Evolutionary conservation across 1,140 invertebrate genomes (phyloP), one percentile per base, ranked within the genome.

Genomic region (Gonioctena quinquepunctata): DNA sequence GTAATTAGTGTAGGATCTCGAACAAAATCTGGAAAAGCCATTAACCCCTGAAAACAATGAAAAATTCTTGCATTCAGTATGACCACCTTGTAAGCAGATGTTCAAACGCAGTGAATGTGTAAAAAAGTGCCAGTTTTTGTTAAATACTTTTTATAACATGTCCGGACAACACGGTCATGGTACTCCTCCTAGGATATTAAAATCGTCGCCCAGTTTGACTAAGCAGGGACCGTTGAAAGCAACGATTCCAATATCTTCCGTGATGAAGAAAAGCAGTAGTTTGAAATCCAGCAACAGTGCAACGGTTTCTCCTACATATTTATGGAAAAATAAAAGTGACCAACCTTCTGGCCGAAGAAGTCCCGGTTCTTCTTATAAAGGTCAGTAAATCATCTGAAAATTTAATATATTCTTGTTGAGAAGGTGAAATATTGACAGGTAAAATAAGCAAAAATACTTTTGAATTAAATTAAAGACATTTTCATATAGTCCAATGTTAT

Each of bases 181-280:
- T 42, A 13, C 16, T 8, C 33, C 11, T n/a, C 16, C 33, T 78
- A 87, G 89, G 78, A 87, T 89, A 82, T 86, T 88, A 79, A 90
- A 90, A 83, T 89, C 89, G 74, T 90, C 89, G 69, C 89, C 90
- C 77, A 90, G 88, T 80, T 87, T 88, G 69, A 86, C 86, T 66
- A 91, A 91, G 84, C 88, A 89, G 76, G 90, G 90, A 26, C 90
- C 91, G 68, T 89, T 92, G 88, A 88, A 90, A 81, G 91, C 90
- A 48, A 92, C 90, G 57, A 84, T 92, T 74, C 90, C 91, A 56
- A 89, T 92, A 71, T 89, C 90, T 70, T 91, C 90, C 54, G 85
- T 92, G 26, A 85, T 91, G 76, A 87, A 90, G 75, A 88, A 89
- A 76, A 86, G 87, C 75, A 87, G 85, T 74, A 86, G 84, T 48